A percentile compares a stretch with the other conserved stretches of the same genome.
These are phyloP conservation scores for Neoascia interrupta DNA, from an alignment of 2,888 invertebrate species.

Conservation along the genomic window DNA sequence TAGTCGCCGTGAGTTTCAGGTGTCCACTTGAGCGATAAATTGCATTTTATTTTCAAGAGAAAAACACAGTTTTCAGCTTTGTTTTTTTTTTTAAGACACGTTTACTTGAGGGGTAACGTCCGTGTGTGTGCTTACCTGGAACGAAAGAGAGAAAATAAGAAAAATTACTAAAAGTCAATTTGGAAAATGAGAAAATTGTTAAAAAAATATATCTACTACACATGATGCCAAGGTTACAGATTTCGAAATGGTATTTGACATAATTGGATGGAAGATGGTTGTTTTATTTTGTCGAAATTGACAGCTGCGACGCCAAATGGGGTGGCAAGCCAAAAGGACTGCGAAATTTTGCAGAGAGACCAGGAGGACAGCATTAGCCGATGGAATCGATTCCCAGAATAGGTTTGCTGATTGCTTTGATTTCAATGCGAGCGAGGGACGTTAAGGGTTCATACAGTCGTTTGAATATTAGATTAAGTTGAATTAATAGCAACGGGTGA, in stretches of 20 bases:
- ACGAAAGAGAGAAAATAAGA: slow-evolving; percentile 14
- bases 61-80: background rate
- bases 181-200: slow-evolving; percentile 36
- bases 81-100: background rate
- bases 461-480: too few relatives aligned
- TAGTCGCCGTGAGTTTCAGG: slow-evolving; percentile 10
- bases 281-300: background rate
- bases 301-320: background rate
- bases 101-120: too few relatives aligned
- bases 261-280: slow-evolving; percentile 34
- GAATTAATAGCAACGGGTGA: too few relatives aligned
- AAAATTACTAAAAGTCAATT: slow-evolving; percentile 34
- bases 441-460: too few relatives aligned
- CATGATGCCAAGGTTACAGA: slow-evolving; percentile 46
- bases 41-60: slow-evolving; percentile 45
- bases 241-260: slow-evolving; percentile 36
- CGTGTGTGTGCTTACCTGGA: slow-evolving; percentile 62
- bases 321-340: background rate
- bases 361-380: too few relatives aligned
- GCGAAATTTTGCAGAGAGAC: too few relatives aligned
- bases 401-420: too few relatives aligned
- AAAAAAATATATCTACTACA: background rate
- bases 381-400: too few relatives aligned
- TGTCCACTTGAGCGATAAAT: slow-evolving; percentile 61
- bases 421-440: too few relatives aligned